Evolutionary conservation across 1,140 invertebrate genomes (phyloP).

Genomic region (Drosophila kanapiae): DNA sequence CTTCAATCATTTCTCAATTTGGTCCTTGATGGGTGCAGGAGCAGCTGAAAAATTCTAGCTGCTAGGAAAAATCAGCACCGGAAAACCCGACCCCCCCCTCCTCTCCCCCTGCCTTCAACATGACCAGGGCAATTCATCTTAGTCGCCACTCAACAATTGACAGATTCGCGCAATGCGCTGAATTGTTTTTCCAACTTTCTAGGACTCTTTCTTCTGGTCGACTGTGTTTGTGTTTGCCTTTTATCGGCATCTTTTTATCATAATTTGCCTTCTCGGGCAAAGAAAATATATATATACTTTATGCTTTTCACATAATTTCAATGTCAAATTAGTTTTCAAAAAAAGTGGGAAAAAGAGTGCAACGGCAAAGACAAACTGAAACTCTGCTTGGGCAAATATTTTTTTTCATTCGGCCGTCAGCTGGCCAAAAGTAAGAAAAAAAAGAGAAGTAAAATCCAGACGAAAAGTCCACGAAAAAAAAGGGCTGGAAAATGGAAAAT

Average conservation of each 20-base stretch:
- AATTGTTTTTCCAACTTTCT: slow-evolving; percentile 48
- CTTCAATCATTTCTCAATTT: slow-evolving; percentile 36
- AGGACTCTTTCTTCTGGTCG: not conserved
- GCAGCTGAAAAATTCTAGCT: not conserved
- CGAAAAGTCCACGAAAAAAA: slow-evolving; percentile 5
- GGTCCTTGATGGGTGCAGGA: not conserved
- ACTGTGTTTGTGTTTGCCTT: slow-evolving; percentile 16
- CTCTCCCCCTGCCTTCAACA: not conserved
- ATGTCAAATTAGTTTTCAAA: slow-evolving; percentile 76
- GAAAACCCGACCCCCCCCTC: not conserved
- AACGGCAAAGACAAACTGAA: slow-evolving; percentile 26
- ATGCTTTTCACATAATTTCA: slow-evolving; percentile 70
- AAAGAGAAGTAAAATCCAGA: slow-evolving; percentile 14
- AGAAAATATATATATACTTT: slow-evolving; percentile 1
- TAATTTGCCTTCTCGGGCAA: slow-evolving; percentile 50
- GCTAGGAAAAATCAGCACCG: not conserved
- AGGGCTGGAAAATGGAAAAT: slow-evolving; percentile 25
- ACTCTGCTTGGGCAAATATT: slow-evolving; percentile 59
- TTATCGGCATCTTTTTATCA: slow-evolving; percentile 46
- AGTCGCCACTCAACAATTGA: slow-evolving; percentile 52
- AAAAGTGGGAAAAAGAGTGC: slow-evolving; percentile 9
- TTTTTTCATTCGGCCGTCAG: slow-evolving; percentile 41
- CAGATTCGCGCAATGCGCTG: slow-evolving; percentile 50
- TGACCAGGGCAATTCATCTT: slow-evolving; percentile 59
- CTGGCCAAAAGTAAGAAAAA: slow-evolving; percentile 23